These are phyloP conservation scores for Zelleria hepariella DNA, from an alignment of 2,888 invertebrate species.

Conservation along the genomic window DNA sequence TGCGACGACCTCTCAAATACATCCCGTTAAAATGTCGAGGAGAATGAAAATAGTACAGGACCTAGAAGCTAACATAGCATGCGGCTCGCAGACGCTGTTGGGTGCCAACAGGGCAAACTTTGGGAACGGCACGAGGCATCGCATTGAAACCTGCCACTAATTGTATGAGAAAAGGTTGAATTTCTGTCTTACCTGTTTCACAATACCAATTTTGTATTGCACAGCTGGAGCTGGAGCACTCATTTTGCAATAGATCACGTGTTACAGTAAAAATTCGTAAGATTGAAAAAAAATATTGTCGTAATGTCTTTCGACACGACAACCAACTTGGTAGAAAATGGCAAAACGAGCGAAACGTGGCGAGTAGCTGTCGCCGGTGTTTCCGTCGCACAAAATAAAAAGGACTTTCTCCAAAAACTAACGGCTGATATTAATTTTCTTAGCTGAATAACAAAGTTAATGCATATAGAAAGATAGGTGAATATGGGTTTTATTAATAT, in stretches of 20 bases:
- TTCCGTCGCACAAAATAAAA: constrained; percentile 25
- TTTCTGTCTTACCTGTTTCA: constrained; percentile 59
- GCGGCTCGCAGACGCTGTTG: constrained; percentile 16
- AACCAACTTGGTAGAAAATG: constrained; percentile 42
- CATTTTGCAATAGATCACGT: constrained; percentile 43
- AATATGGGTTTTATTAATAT: background rate
- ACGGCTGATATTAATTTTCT: too few species aligned
- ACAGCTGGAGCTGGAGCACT: constrained; percentile 53
- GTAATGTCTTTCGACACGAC: constrained; percentile 14
- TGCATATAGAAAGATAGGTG: background rate
- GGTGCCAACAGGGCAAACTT: constrained; percentile 63
- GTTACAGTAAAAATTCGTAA: constrained; percentile 24
- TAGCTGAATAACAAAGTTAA: background rate
- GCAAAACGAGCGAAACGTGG: constrained; percentile 63
- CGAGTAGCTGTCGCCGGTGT: constrained; percentile 41
- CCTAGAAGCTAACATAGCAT: background rate
- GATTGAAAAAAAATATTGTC: constrained; percentile 39
- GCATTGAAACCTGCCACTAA: constrained; percentile 18
- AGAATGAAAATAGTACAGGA: background rate
- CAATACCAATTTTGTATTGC: constrained; percentile 57
- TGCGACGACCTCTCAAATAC: background rate
- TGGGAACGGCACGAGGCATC: constrained; percentile 51
- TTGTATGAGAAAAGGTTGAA: constrained; percentile 22
- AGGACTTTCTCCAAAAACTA: constrained; percentile 11
- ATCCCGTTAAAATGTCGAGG: background rate